Conservation (phyloP, 2,888 invertebrate genomes). For the Spilosoma lubricipeda region DNA sequence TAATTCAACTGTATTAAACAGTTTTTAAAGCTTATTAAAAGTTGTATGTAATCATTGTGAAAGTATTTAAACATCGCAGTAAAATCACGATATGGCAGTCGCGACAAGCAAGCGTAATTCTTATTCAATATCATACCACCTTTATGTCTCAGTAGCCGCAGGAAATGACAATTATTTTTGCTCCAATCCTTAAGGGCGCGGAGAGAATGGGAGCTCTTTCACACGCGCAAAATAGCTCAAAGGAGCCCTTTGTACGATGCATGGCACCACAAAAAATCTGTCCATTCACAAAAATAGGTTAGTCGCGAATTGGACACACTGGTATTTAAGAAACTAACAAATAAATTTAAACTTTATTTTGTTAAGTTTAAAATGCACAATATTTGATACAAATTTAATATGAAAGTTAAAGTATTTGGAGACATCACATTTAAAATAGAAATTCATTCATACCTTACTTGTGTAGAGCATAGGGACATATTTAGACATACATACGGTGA, state of each 20-base stretch:
- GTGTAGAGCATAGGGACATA: constrained; percentile 25
- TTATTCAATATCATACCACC: constrained; percentile 53
- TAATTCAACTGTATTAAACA: constrained; percentile 41
- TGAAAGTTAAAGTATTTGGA: constrained; percentile 27
- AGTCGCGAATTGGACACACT: constrained; percentile 68
- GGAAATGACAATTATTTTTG: constrained; percentile 87
- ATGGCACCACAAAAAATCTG: constrained; percentile 73
- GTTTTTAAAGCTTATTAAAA: constrained; percentile 61
- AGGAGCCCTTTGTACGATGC: constrained; percentile 76
- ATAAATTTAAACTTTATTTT: constrained; percentile 48
- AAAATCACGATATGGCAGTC: constrained; percentile 52
- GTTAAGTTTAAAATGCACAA: constrained; percentile 25
- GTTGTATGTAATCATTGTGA: constrained; percentile 58
- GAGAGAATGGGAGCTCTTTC: constrained; percentile 82
- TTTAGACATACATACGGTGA: constrained; percentile 20
- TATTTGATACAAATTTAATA: constrained; percentile 7
- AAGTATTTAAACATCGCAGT: constrained; percentile 61
- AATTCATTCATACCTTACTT: constrained; percentile 43
- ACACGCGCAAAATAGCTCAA: constrained; percentile 83
- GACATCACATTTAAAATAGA: constrained; percentile 34
- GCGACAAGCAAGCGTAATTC: constrained; percentile 37
- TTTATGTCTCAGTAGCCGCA: constrained; percentile 75
- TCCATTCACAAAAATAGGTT: constrained; percentile 86
- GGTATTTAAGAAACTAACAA: constrained; percentile 27
- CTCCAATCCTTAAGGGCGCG: constrained; percentile 76